Evolutionary conservation across 2,797 vertebrate species (phyloP), one percentile per base, ranked within the genome.

Genomic region (Leptatherina wallacei): DNA sequence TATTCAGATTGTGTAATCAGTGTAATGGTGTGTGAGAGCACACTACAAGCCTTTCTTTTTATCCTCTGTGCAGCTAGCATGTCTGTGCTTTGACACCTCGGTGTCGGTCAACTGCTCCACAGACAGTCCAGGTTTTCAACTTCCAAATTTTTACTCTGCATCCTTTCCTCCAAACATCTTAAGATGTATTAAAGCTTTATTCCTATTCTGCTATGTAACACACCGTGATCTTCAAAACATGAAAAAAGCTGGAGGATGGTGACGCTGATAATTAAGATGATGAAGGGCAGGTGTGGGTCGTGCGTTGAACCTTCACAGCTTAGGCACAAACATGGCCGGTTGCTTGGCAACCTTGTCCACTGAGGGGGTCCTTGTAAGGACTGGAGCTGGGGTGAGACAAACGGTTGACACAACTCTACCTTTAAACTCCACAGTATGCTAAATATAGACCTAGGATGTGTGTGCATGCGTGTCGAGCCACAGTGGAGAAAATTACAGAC

Each of bases 331-430:
- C 93, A 94, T 40, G 9, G 70, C 61, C 0, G 63, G 91, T 92
- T 85, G 84, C 94, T 71, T 51, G 64, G 91, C 83, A 88, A 94
- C 92, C 10, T 4, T 72, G 84, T 84, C 73, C 80, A 66, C 59
- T 47, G 16, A 35, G 70, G 86, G 86, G 91, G 91, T 88, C 94
- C 94, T 93, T 95, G 93, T 95, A 95, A 94, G 94, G 94, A 75
- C 81, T 87, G 90, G 78, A 89, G 90, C 80, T 57, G 76, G 81
- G 87, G 79, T 80, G 91, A 91, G 90, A 88, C 85, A 64, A 90
- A 83, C 89, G 92, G 92, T 91, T 69, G 79, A 80, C 80, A 66
- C 78, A 84, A 75, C 73, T 87, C 80, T 89, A 90, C 84, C 88
- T 89, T 88, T 76, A 91, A 93, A 88, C 88, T 72, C 71, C 61